A percentile compares a stretch with the other conserved stretches of the same genome.
phyloP scores from a whole-genome alignment of 2,888 invertebrate species.

The Dryobotodes eremita region DNA sequence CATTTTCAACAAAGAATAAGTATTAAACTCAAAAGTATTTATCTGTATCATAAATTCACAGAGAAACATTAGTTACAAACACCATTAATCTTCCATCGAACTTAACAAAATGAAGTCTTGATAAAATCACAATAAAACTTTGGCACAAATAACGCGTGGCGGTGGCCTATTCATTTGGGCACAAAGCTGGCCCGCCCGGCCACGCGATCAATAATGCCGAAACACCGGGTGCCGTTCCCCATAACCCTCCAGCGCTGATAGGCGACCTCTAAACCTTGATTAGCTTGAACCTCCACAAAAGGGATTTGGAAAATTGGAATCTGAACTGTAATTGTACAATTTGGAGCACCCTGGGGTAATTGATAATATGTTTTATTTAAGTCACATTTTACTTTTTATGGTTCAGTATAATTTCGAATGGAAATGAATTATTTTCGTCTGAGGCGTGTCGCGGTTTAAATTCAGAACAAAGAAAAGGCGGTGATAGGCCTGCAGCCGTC shows the following conservation, averaged over 20 bases:
- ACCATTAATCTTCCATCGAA: slow-evolving; percentile 62
- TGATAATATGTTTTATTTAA: slow-evolving; percentile 51
- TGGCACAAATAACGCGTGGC: slow-evolving; percentile 63
- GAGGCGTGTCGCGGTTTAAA: slow-evolving; percentile 37
- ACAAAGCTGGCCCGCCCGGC: slow-evolving; percentile 56
- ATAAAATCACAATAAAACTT: slow-evolving; percentile 67
- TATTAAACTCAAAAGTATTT: slow-evolving; percentile 37
- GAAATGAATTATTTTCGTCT: slow-evolving; percentile 36
- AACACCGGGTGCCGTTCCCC: slow-evolving; percentile 64
- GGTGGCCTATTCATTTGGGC: slow-evolving; percentile 63
- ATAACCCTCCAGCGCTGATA: slow-evolving; percentile 64
- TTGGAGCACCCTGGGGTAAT: slow-evolving; percentile 42
- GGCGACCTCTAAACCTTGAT: slow-evolving; percentile 64
- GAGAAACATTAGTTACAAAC: slow-evolving; percentile 44
- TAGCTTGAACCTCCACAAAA: slow-evolving; percentile 55
- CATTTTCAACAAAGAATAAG: slow-evolving; percentile 28
- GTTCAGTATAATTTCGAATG: slow-evolving; percentile 41
- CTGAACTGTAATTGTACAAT: slow-evolving; percentile 62
- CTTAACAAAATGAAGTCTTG: slow-evolving; percentile 61
- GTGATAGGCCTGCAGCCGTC: slow-evolving; percentile 31
- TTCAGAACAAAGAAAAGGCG: slow-evolving; percentile 55
- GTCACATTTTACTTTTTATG: slow-evolving; percentile 50
- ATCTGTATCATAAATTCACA: slow-evolving; percentile 39
- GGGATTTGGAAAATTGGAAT: slow-evolving; percentile 64
- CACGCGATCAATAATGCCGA: slow-evolving; percentile 67